These are phyloP conservation scores for Eremophila alpestris DNA, from an alignment of 2,797 vertebrate species.

Conservation along the genomic window DNA sequence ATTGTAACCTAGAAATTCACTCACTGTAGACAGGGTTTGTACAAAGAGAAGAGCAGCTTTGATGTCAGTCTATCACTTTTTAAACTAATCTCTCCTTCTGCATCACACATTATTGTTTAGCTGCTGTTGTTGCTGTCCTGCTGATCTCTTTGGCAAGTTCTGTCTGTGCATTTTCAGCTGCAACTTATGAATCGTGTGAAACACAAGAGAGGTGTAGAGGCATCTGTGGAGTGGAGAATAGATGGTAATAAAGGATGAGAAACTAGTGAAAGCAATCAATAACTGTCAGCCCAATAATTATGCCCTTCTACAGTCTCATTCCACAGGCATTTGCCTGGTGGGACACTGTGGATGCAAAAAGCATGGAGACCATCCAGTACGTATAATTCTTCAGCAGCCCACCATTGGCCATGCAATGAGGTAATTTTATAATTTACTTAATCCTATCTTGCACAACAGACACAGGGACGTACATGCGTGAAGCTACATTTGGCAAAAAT, in stretches of 20 bases:
- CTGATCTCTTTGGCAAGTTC: background rate
- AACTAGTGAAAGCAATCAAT: background rate
- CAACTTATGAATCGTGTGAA: background rate
- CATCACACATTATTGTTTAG: background rate
- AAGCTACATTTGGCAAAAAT: background rate
- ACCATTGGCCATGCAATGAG: background rate
- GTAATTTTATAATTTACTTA: background rate
- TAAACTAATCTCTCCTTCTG: background rate
- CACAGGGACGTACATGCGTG: accelerated
- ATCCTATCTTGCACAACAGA: background rate
- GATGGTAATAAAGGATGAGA: background rate
- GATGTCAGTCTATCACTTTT: background rate
- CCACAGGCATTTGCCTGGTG: background rate
- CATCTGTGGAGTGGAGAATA: background rate
- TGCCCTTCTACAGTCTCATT: background rate
- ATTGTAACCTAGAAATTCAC: background rate
- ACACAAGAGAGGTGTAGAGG: background rate
- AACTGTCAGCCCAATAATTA: background rate
- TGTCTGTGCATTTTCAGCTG: background rate
- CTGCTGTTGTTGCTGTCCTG: background rate
- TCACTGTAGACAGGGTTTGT: background rate
- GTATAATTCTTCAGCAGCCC: background rate
- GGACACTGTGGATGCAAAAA: background rate
- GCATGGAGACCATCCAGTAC: background rate
- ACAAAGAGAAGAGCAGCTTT: background rate